Evolutionary conservation across 2,888 invertebrate species (phyloP).

Genomic region (Chironomus tentans): DNA sequence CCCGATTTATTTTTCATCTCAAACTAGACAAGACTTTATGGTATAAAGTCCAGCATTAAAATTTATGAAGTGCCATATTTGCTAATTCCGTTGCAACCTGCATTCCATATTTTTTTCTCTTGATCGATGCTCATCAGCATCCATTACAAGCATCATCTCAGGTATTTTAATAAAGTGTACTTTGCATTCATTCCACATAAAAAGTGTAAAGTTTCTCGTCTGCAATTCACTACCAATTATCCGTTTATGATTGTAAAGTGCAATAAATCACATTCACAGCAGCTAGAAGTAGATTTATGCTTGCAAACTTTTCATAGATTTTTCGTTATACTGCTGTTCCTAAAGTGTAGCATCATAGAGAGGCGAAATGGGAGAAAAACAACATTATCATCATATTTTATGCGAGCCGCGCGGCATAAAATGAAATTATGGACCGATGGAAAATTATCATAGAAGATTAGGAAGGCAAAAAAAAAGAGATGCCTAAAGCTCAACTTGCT

Average conservation of each 20-base stretch:
- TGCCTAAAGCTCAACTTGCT: background rate
- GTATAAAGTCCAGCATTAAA: too few relatives aligned
- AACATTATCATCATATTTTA: slow-evolving; percentile 4
- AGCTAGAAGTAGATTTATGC: background rate
- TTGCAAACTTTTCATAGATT: too few relatives aligned
- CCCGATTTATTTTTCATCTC: too few relatives aligned
- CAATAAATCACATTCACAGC: background rate
- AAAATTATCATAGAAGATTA: slow-evolving; percentile 5
- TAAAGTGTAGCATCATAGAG: too few relatives aligned
- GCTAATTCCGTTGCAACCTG: too few relatives aligned
- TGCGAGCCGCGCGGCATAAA: background rate
- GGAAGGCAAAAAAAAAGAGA: background rate
- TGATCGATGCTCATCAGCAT: background rate
- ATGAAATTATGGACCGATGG: background rate
- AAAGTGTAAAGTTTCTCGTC: background rate
- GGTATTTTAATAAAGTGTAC: background rate
- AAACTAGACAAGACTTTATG: background rate
- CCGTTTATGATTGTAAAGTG: background rate
- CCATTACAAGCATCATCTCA: background rate
- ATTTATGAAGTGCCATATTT: too few relatives aligned
- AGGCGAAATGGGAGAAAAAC: background rate
- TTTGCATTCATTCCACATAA: background rate
- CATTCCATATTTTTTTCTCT: background rate
- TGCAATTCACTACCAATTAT: background rate
- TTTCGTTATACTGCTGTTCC: background rate